Evolutionary conservation across 2,888 invertebrate species (phyloP).

Genomic region (Volucella bombylans): DNA sequence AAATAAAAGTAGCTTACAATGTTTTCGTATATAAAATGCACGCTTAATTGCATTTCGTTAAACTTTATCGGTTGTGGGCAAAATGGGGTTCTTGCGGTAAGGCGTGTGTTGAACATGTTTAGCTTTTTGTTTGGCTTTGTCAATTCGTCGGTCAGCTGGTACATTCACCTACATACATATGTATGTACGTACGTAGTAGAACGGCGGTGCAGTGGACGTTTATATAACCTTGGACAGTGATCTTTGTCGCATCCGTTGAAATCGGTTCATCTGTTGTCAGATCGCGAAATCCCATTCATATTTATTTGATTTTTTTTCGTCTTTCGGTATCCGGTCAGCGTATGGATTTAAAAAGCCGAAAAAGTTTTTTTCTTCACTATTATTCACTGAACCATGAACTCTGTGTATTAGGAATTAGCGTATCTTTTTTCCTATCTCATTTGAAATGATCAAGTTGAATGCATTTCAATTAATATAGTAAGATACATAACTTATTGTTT

Average conservation of each 20-base stretch:
- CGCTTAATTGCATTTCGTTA: constrained; percentile 45
- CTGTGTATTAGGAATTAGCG: no score
- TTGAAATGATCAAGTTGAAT: no score
- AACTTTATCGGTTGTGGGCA: constrained; percentile 2
- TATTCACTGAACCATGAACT: no score
- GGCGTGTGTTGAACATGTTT: neutral
- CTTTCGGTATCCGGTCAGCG: no score
- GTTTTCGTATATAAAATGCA: constrained; percentile 9
- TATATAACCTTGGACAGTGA: constrained; percentile 43
- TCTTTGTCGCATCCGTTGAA: constrained; percentile 48
- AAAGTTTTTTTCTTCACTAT: no score
- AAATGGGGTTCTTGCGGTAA: neutral
- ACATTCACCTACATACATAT: neutral
- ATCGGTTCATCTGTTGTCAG: constrained; percentile 43
- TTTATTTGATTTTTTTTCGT: no score
- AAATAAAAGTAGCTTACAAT: neutral
- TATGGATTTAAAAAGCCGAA: no score
- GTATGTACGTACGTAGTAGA: neutral
- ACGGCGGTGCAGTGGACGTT: constrained; percentile 22
- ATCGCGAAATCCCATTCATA: constrained; percentile 25
- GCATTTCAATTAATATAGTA: no score
- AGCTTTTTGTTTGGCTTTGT: constrained; percentile 30
- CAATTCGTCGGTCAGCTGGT: neutral
- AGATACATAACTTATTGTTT: no score
- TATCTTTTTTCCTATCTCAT: no score